These are phyloP conservation scores for Melitaea cinxia DNA, from an alignment of 1,140 invertebrate genomes.

Conservation along the genomic window DNA sequence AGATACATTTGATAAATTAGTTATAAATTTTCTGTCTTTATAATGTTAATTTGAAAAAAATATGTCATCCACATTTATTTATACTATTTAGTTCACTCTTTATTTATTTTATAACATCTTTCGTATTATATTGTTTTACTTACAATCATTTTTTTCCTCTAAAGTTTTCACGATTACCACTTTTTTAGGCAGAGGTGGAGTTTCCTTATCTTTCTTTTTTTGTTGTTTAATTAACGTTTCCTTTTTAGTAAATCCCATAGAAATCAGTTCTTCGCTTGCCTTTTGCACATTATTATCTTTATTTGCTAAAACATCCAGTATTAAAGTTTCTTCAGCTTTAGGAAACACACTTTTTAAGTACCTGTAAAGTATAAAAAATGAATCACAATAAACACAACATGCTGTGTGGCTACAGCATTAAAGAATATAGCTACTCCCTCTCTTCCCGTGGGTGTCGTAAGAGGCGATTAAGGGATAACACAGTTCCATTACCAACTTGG, in stretches of 20 bases:
- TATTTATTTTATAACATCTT: too few relatives aligned
- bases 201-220: conserved; percentile 81
- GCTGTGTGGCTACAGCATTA: too few relatives aligned
- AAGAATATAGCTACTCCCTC: too few relatives aligned
- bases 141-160: conserved; percentile 89
- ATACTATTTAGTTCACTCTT: too few relatives aligned
- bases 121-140: too few relatives aligned
- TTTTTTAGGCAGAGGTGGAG: conserved; percentile 75
- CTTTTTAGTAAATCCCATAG: conserved; percentile 91
- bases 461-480: too few relatives aligned
- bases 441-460: too few relatives aligned
- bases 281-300: conserved; percentile 94
- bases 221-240: conserved; percentile 82
- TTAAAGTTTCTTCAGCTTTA: conserved; percentile 94
- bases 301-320: conserved; percentile 91
- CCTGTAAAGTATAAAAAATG: conserved; percentile 76
- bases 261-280: conserved; percentile 89
- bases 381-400: too few relatives aligned
- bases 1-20: not conserved
- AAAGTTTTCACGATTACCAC: conserved; percentile 84
- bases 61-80: too few relatives aligned
- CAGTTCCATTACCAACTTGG: too few relatives aligned
- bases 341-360: conserved; percentile 96
- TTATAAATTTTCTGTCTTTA: too few relatives aligned
- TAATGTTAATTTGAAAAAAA: too few relatives aligned